Evolutionary conservation across 2,797 vertebrate genomes (phyloP).

Genomic region (Epinephelus coioides): DNA sequence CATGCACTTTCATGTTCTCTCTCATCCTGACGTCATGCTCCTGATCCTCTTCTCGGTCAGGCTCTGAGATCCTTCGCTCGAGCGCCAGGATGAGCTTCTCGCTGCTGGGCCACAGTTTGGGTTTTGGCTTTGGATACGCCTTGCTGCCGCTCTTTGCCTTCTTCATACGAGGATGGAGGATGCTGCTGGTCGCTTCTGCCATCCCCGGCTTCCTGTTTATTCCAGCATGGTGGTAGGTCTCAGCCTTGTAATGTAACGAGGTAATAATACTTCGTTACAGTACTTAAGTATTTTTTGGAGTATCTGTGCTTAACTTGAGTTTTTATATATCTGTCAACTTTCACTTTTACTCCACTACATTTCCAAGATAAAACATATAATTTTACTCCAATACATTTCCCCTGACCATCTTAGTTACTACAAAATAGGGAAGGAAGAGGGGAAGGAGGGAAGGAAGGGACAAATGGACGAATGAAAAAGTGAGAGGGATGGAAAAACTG

Average conservation of each 20-base stretch:
- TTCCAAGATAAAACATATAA: too few relatives aligned
- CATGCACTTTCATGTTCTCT: neutral
- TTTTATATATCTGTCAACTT: too few relatives aligned
- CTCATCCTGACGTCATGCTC: neutral
- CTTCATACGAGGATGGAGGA: slow-evolving; percentile 89
- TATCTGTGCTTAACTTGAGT: too few relatives aligned
- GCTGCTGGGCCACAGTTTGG: slow-evolving; percentile 85
- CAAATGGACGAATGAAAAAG: too few relatives aligned
- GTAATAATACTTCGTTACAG: too few relatives aligned
- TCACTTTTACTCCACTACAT: too few relatives aligned
- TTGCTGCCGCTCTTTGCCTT: slow-evolving; percentile 86
- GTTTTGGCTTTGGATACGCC: slow-evolving; percentile 87
- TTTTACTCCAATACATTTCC: too few relatives aligned
- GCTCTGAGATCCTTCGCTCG: slow-evolving; percentile 88
- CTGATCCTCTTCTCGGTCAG: slow-evolving; percentile 66
- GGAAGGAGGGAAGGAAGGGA: too few relatives aligned
- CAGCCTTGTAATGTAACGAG: neutral
- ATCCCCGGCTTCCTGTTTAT: slow-evolving; percentile 83
- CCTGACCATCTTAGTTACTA: too few relatives aligned
- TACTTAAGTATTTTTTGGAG: too few relatives aligned
- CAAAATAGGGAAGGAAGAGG: too few relatives aligned
- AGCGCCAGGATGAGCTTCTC: slow-evolving; percentile 83
- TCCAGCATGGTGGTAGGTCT: slow-evolving; percentile 88
- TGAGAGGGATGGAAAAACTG: too few relatives aligned
- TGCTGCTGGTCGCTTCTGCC: slow-evolving; percentile 84